These are phyloP conservation scores for Ooceraea biroi DNA, from an alignment of 1,140 invertebrate genomes.

Conservation along the genomic window DNA sequence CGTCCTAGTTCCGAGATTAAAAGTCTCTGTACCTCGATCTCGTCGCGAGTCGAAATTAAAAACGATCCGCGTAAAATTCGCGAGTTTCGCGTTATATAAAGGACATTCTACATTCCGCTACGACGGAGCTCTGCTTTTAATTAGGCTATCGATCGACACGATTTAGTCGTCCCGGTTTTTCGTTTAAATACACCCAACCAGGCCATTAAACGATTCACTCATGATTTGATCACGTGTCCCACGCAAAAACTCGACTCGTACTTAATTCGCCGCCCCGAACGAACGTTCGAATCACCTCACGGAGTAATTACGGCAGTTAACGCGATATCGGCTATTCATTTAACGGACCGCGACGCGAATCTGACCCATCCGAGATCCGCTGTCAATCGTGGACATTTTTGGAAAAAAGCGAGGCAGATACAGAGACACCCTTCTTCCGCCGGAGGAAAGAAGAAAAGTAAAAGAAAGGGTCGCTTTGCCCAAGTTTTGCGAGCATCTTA, in stretches of 20 bases:
- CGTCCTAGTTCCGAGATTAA: background rate
- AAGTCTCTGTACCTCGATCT: background rate
- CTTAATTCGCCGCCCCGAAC: constrained; percentile 52
- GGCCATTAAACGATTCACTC: constrained; percentile 68
- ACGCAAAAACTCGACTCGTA: constrained; percentile 64
- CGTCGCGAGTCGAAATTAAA: constrained; percentile 3
- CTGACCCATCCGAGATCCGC: background rate
- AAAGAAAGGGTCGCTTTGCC: constrained; percentile 24
- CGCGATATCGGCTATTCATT: constrained; percentile 52
- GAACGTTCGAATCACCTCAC: constrained; percentile 41
- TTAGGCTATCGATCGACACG: constrained; percentile 58
- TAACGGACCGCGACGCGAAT: background rate
- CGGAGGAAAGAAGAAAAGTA: background rate
- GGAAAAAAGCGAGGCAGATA: background rate
- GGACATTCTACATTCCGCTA: constrained; percentile 8
- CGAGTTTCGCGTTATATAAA: constrained; percentile 25
- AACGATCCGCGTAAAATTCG: background rate
- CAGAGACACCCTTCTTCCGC: background rate
- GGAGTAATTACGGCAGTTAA: constrained; percentile 72
- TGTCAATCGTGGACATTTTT: constrained; percentile 45
- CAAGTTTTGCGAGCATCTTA: constrained; percentile 54
- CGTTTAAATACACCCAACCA: constrained; percentile 21
- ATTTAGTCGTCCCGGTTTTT: constrained; percentile 67
- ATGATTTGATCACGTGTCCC: constrained; percentile 54
- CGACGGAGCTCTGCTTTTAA: constrained; percentile 50